Conservation (phyloP, 2,888 invertebrate genomes). For the Rhogogaster chlorosoma region DNA sequence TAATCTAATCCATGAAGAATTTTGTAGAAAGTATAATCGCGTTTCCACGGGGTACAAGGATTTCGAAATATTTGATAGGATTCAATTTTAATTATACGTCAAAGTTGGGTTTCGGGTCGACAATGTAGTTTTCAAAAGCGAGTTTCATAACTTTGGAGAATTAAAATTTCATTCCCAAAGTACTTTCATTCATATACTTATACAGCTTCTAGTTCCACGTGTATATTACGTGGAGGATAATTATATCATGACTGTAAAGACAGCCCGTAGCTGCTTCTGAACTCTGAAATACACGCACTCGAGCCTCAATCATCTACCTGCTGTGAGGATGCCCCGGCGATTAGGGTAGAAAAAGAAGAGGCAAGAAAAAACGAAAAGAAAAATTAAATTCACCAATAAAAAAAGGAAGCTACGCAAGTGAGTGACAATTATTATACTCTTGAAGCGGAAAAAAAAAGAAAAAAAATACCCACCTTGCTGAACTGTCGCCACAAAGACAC, state of each 20-base stretch:
- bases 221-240: neutral
- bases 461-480: neutral
- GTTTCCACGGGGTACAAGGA: neutral
- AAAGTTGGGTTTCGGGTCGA: neutral
- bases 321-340: neutral
- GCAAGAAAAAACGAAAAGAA: neutral
- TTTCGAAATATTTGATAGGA: neutral
- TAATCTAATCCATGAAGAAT: neutral
- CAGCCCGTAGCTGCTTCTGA: neutral
- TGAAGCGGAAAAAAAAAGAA: neutral
- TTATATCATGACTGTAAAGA: neutral
- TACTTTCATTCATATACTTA: neutral
- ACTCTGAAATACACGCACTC: slow-evolving; percentile 6
- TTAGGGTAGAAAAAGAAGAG: neutral
- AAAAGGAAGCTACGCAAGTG: neutral
- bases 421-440: slow-evolving; percentile 8
- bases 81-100: slow-evolving; percentile 1
- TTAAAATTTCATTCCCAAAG: neutral
- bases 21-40: neutral
- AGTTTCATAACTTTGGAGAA: neutral
- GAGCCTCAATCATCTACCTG: slow-evolving; percentile 25
- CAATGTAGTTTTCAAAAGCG: neutral
- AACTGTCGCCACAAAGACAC: neutral
- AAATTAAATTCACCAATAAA: neutral
- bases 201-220: neutral